phyloP scores from a whole-genome alignment of 2,113 vertebrate genomes.

The Corythoichthys intestinalis region DNA sequence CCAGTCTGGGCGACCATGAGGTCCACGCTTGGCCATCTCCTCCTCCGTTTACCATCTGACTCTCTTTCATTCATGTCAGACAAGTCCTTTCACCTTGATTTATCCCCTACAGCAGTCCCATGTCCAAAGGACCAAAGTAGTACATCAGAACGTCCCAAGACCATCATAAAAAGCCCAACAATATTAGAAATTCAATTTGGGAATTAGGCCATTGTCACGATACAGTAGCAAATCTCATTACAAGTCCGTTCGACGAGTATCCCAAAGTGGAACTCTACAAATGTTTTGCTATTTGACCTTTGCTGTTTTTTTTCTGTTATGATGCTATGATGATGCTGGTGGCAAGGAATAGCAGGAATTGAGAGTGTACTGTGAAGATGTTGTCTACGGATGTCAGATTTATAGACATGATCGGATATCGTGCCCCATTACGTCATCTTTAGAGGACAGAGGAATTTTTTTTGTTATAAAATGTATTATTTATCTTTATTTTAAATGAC shows the following conservation, averaged over 20 bases:
- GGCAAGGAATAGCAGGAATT: neutral
- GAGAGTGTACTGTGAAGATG: neutral
- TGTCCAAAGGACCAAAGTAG: neutral
- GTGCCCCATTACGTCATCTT: no score
- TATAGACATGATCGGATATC: no score
- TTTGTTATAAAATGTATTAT: no score
- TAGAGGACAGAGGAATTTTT: no score
- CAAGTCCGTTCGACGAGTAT: neutral
- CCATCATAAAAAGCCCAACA: neutral
- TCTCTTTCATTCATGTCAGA: conserved; percentile 24
- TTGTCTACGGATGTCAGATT: no score
- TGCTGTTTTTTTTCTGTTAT: no score
- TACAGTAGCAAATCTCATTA: neutral
- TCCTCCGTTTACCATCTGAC: conserved; percentile 32
- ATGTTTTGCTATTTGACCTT: neutral
- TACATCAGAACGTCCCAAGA: neutral
- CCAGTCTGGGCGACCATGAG: conserved; percentile 36
- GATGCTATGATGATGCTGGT: neutral
- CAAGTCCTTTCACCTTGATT: conserved; percentile 4
- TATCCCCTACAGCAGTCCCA: conserved; percentile 1
- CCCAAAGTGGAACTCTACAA: neutral
- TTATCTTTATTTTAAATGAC: no score
- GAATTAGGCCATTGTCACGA: neutral
- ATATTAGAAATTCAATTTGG: neutral
- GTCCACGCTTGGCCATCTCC: conserved; percentile 43